Percentiles rank a stretch among this genome's conserved stretches.
phyloP scores from a whole-genome alignment of 2,888 invertebrate species.

The Calliscelio sp. region DNA sequence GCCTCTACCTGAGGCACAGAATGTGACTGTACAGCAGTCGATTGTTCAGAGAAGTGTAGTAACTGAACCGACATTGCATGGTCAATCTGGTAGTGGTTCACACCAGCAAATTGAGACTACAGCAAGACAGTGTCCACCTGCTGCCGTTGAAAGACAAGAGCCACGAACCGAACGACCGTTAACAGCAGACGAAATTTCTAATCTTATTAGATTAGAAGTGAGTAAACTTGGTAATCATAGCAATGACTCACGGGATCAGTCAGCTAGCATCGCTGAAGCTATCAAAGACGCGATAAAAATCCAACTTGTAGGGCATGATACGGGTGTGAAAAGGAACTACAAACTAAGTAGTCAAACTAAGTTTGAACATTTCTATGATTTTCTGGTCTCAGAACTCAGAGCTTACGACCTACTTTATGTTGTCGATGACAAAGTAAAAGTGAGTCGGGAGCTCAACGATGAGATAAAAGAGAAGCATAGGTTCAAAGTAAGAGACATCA shows the following conservation, averaged over 20 bases:
- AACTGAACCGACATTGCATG: no score
- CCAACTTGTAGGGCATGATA: slow-evolving; percentile 45
- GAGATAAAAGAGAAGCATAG: slow-evolving; percentile 37
- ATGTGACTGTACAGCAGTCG: no score
- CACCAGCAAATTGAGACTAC: background rate
- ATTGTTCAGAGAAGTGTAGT: no score
- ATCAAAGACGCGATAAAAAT: slow-evolving; percentile 60
- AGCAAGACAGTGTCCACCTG: background rate
- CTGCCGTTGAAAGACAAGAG: background rate
- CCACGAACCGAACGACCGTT: background rate
- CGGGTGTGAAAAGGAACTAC: slow-evolving; percentile 49
- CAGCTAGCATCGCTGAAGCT: no score
- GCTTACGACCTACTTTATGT: slow-evolving; percentile 45
- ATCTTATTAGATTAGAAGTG: no score
- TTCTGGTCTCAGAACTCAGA: slow-evolving; percentile 55
- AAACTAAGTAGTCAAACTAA: slow-evolving; percentile 44
- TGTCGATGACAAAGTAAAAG: slow-evolving; percentile 25
- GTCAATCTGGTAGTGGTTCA: no score
- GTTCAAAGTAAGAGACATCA: slow-evolving; percentile 59
- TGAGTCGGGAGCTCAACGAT: background rate
- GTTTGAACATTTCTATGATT: slow-evolving; percentile 66
- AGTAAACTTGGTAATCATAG: no score
- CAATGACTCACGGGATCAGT: no score
- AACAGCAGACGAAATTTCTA: background rate
- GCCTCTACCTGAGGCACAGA: background rate